These are phyloP conservation scores for Cichlasoma orientale DNA, from an alignment of 2,797 vertebrate species.

Conservation along the genomic window DNA sequence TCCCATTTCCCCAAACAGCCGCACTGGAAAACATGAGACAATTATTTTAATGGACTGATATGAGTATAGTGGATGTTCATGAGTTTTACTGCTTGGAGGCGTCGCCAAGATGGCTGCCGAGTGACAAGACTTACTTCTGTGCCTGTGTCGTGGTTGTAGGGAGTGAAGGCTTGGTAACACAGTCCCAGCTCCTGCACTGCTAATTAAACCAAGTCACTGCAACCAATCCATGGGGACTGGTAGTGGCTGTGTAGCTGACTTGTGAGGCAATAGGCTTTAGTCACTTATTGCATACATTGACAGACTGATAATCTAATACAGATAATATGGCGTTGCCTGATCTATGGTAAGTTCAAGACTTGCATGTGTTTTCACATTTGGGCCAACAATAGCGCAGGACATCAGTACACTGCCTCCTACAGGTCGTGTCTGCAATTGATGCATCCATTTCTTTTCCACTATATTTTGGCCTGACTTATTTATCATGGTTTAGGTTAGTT, in stretches of 20 bases:
- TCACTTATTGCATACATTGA: too few relatives aligned
- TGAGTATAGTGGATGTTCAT: neutral
- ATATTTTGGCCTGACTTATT: neutral
- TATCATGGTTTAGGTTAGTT: neutral
- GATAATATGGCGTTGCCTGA: too few relatives aligned
- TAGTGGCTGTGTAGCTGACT: neutral
- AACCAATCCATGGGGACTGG: too few relatives aligned
- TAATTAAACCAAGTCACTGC: too few relatives aligned
- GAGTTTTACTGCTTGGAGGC: neutral
- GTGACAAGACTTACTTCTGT: neutral
- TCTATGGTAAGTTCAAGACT: too few relatives aligned
- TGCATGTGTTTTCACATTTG: neutral
- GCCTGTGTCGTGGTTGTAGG: neutral
- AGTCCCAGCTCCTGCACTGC: too few relatives aligned
- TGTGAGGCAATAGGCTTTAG: neutral
- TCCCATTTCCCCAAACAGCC: too few relatives aligned
- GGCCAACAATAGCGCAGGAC: too few relatives aligned
- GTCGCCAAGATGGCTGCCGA: neutral
- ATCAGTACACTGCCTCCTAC: neutral
- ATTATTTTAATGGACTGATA: too few relatives aligned
- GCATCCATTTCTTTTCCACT: too few relatives aligned
- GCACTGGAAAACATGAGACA: too few relatives aligned
- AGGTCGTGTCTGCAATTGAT: neutral
- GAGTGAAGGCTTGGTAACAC: neutral
- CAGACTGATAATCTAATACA: too few relatives aligned